These are phyloP conservation scores for Cavia aperea DNA, from an alignment of 2,113 vertebrate species.

Conservation along the genomic window DNA sequence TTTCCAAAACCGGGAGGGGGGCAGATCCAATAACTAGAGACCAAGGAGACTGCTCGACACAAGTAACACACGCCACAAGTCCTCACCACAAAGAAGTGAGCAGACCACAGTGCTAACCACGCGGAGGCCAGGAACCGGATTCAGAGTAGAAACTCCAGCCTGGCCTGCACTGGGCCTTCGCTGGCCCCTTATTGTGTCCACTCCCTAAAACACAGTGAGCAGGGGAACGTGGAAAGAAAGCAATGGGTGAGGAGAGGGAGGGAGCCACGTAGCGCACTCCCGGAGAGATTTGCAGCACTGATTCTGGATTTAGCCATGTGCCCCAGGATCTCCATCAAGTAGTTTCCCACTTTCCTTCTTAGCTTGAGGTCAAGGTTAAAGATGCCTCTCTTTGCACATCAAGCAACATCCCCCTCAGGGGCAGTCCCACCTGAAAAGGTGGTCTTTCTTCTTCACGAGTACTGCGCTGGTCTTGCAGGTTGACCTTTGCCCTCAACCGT, in stretches of 20 bases:
- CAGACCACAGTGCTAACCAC: too few relatives aligned
- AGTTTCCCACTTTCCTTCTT: too few relatives aligned
- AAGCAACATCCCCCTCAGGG: fast-evolving
- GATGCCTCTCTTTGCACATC: neutral
- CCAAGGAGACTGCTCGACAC: neutral
- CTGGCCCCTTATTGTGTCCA: neutral
- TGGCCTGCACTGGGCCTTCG: neutral
- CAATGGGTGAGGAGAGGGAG: neutral
- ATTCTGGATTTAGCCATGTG: neutral
- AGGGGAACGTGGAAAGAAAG: too few relatives aligned
- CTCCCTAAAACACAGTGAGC: too few relatives aligned
- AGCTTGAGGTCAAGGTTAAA: neutral
- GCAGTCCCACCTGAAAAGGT: neutral
- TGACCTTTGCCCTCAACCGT: neutral
- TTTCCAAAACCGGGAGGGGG: neutral
- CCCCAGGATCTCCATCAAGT: neutral
- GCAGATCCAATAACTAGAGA: neutral
- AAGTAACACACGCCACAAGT: fast-evolving
- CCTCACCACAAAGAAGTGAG: neutral
- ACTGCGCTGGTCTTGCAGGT: neutral
- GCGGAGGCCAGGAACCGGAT: too few relatives aligned
- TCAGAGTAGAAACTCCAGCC: too few relatives aligned
- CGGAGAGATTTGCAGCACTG: neutral
- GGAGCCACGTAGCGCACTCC: neutral
- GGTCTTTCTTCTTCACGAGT: fast-evolving